phyloP scores from a whole-genome alignment of 1,140 invertebrate genomes.

The Cheumatopsyche charites region DNA sequence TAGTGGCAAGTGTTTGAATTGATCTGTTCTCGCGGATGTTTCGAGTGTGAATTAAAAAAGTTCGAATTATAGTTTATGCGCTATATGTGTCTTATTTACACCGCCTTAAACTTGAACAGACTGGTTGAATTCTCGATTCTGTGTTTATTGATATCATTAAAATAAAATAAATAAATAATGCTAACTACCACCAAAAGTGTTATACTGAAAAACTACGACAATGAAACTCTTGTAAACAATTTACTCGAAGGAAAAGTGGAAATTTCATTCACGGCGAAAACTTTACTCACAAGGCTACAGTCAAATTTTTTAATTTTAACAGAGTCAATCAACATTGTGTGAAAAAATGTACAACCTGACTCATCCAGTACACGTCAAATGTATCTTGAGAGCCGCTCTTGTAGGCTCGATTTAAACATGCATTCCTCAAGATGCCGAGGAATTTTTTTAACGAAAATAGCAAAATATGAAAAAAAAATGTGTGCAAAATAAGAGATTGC shows the following conservation, averaged over 20 bases:
- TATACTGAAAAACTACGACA: slow-evolving; percentile 36
- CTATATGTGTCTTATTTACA: slow-evolving; percentile 46
- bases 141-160: slow-evolving; percentile 46
- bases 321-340: slow-evolving; percentile 37
- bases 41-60: neutral
- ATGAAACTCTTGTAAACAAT: slow-evolving; percentile 47
- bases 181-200: slow-evolving; percentile 29
- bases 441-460: slow-evolving; percentile 2
- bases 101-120: slow-evolving; percentile 41
- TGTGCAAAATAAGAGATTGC: neutral
- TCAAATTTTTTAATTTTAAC: slow-evolving; percentile 47
- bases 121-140: slow-evolving; percentile 20
- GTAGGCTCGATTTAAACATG: slow-evolving; percentile 16
- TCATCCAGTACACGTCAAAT: slow-evolving; percentile 38
- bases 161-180: slow-evolving; percentile 28
- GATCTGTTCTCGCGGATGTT: too few species aligned
- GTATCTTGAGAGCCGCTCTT: slow-evolving; percentile 26
- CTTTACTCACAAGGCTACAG: slow-evolving; percentile 41
- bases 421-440: slow-evolving; percentile 35
- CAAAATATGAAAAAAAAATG: neutral
- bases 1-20: too few species aligned
- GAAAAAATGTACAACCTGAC: slow-evolving; percentile 39
- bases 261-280: slow-evolving; percentile 39
- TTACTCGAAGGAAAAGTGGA: slow-evolving; percentile 43
- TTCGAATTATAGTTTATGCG: slow-evolving; percentile 34